Evolutionary conservation across 2,888 invertebrate species (phyloP), one percentile per base, ranked within the genome.

Genomic region (Macropis europaea): DNA sequence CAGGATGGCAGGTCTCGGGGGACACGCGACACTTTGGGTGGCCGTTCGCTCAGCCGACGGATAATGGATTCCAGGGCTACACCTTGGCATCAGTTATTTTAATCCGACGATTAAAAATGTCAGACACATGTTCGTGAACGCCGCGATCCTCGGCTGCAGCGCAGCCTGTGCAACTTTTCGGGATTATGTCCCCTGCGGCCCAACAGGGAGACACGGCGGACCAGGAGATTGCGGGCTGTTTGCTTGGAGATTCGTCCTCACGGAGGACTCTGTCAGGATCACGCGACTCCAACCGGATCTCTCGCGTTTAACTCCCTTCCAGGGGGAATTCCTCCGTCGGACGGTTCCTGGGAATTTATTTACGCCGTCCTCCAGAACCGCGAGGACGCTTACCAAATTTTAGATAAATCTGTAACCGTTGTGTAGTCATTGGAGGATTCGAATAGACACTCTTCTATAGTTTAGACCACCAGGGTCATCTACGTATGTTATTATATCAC

Each of bases 71-170:
- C 83, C 79, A 73, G 81, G 76, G 81, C 81, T 83, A 82, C 82
- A 84, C 81, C 83, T 85, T 83, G 77, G 87, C 86, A 87, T 88
- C 88, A 83, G 85, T 87, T 87, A 87, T 88, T 88, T 88, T 88
- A 88, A 88, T 88, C 88, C 84, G 69, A 73, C 83, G 88, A 88
- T 88, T 88, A 88, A 88, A 88, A 88, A 88, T 88, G 88, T 88
- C 88, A 84, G 88, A 88, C 88, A 88, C 86, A 84, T 88, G 88
- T 88, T 87, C 82, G 84, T 82, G 79, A 81, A 71, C 63, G 72
- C 60, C 61, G 78, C 78, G 81, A 78, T 76, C 83, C 79, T 71
- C 76, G 60, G 73, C 75, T 70, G 77, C 72, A 64, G 67, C 62
- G 71, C 74, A 71, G 75, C 54, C 73, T 61, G 62, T 47, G 78